Evolutionary conservation across 2,113 vertebrate species (phyloP), one percentile per base, ranked within the genome.

Genomic region (Merops nubicus): DNA sequence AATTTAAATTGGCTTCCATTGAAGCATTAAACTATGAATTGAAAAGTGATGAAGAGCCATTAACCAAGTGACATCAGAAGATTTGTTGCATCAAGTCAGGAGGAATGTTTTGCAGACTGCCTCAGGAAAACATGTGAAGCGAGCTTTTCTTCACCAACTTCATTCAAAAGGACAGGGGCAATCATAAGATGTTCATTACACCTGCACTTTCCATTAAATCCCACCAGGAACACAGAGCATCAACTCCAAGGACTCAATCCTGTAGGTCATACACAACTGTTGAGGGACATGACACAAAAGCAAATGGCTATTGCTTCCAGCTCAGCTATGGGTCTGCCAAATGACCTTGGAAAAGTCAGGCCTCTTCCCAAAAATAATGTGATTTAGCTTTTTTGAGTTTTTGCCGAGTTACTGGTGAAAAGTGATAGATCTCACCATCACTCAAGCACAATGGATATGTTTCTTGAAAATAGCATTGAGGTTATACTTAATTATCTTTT

Each of bases 11-110:
- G 94, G 72, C 88, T 96, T 95, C 74, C 93, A 93, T 40, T 74
- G 80, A 94, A 93, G 88, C 93, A 89, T 96, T 93, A 94, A 96
- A 95, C 91, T 95, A 88, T 95, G 94, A 93, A 96, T 64, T 85
- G 95, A 82, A 88, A 92, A 95, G 81, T 60, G 92, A 96, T 94
- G 93, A 97, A 93, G 91, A 96, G 69, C 74, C 63, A 87, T 96
- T 96, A 94, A 88, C 63, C 74, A 88, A 82, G 93, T 1, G 3
- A 85, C 60, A 90, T 83, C 64, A 95, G 67, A 85, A 81, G 75
- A 90, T 93, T 79, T 95, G 89, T 92, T 90, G 75, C 81, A 90
- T 75, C 67, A 33, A n/a, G 85, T 60, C 82, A 50, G 42, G 42
- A 70, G 34, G 10, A 73, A 60, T 23, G 34, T 73, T 91, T 65